phyloP scores from a whole-genome alignment of 1,140 invertebrate genomes.

The Rhynchophorus ferrugineus region DNA sequence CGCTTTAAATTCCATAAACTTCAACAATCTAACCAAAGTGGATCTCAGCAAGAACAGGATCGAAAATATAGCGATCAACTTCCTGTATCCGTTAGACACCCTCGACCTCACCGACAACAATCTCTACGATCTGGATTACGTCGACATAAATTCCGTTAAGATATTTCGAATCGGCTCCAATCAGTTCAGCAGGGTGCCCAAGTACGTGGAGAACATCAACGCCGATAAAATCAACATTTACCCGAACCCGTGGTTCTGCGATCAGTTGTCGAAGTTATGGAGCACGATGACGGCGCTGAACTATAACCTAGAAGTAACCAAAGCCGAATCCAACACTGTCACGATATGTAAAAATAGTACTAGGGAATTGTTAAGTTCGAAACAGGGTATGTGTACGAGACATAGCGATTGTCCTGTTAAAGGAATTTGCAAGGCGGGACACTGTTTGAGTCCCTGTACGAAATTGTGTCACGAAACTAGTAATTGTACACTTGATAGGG shows the following conservation, averaged over 20 bases:
- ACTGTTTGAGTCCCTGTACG: background rate
- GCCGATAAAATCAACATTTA: conserved; percentile 1
- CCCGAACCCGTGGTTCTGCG: conserved; percentile 2
- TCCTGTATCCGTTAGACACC: background rate
- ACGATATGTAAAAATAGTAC: no score
- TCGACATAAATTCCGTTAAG: background rate
- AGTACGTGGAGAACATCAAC: conserved; percentile 2
- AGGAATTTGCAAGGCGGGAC: background rate
- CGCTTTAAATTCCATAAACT: background rate
- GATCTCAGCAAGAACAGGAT: conserved; percentile 1
- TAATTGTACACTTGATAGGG: background rate
- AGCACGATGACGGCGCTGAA: background rate
- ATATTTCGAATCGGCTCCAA: conserved; percentile 4
- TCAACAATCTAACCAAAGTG: background rate
- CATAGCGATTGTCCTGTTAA: conserved; percentile 2
- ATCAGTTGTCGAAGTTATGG: background rate
- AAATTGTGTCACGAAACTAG: background rate
- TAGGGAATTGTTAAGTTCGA: background rate
- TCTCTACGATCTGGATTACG: background rate
- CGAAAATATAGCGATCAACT: background rate
- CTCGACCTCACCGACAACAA: conserved; percentile 1
- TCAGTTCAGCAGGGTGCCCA: background rate
- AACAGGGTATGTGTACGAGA: background rate
- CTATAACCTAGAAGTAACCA: background rate
- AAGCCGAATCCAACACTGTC: background rate